Base-by-base conservation (phyloP, 2,888 invertebrate species). In the Petrolisthes cinctipes region DNA sequence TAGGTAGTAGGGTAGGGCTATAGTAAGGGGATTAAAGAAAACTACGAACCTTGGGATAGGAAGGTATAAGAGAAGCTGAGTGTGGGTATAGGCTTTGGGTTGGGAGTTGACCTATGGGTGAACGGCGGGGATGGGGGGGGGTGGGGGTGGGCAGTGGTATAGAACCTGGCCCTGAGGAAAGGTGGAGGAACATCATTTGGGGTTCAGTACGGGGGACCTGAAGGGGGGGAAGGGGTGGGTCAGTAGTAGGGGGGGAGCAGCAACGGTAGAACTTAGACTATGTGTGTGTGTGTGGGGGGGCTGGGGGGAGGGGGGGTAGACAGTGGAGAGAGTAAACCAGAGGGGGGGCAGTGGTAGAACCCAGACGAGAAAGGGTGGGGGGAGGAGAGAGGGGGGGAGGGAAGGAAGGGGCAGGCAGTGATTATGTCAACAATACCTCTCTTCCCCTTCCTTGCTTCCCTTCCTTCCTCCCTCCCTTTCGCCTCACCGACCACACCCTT, bases 381-480 rank as follows among this genome's bases (percentile, higher is more conserved):
- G n/a, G n/a, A 1, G n/a, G 14, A 2, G 11, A 2, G 11, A 66
- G 66, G 14, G 14, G 14, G 66, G 14, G 66, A 66, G 11, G 66
- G n/a, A 66, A 66, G 66, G n/a, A n/a, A 66, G 14, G 66, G 66
- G 66, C n/a, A n/a, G n/a, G n/a, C 37, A 37, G 37, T 37, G 37
- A 37, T 37, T 17, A 6, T 17, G 20, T 71, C 76, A 37, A 20
- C 37, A 20, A 23, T 9, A 37, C 76, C 37, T 37, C 37, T 37
- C 37, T 37, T 76, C 76, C n/a, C n/a, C n/a, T 53, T 78, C 78
- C 53, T 53, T 78, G 53, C 53, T 53, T 54, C 78, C n/a, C 53
- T 53, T n/a, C n/a, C 54, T 53, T 5, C 5, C 78, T 54, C 78
- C 53, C 78, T 78, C 78, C 53, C 51, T 76, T 5, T 14, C 37